Evolutionary conservation across 2,113 vertebrate species (phyloP).

Genomic region (Lethenteron camtschaticum): DNA sequence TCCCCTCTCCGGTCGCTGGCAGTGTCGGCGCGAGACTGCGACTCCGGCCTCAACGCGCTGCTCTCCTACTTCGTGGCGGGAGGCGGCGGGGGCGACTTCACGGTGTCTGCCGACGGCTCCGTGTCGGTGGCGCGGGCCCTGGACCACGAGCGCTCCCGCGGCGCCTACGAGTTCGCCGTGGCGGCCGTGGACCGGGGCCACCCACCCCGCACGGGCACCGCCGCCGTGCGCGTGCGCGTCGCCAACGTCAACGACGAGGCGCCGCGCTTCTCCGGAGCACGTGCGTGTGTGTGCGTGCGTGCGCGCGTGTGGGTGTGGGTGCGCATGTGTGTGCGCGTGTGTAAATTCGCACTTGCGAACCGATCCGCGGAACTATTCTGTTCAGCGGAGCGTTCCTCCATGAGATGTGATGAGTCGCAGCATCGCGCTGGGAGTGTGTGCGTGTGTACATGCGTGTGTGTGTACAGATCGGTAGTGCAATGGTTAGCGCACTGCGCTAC

Average conservation of each 20-base stretch:
- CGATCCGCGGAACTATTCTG: too few species aligned
- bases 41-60: constrained; percentile 45
- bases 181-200: constrained; percentile 54
- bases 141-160: constrained; percentile 46
- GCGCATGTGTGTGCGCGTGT: not conserved
- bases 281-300: constrained; percentile 23
- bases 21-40: constrained; percentile 61
- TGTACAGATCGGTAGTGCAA: too few species aligned
- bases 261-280: constrained; percentile 44
- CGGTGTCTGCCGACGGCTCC: constrained; percentile 40
- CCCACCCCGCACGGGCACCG: constrained; percentile 41
- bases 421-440: too few species aligned
- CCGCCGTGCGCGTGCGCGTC: constrained; percentile 45
- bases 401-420: too few species aligned
- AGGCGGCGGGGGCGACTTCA: constrained; percentile 37
- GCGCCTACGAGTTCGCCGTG: constrained; percentile 58
- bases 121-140: constrained; percentile 36
- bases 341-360: too few species aligned
- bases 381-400: too few species aligned
- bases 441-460: too few species aligned
- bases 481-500: too few species aligned
- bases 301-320: not conserved
- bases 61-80: constrained; percentile 39
- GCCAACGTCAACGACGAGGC: constrained; percentile 63
- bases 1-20: not conserved